Conservation (phyloP, 2,113 vertebrate genomes). For the Vulpes ferrilata region DNA sequence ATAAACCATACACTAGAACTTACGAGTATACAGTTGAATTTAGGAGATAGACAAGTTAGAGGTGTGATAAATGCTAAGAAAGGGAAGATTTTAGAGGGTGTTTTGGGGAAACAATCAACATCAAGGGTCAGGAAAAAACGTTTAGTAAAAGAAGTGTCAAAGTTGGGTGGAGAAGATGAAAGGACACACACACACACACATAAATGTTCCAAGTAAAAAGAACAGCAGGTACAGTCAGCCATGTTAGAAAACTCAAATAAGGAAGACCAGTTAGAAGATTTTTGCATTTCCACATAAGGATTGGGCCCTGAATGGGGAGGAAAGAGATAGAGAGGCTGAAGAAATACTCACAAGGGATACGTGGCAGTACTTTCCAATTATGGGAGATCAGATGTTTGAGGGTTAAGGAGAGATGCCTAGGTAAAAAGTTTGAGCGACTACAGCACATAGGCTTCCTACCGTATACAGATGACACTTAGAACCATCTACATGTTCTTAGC, state of each 20-base stretch:
- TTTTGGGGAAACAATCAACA: conserved; percentile 1
- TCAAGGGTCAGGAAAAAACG: neutral
- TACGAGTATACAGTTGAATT: neutral
- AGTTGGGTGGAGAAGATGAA: neutral
- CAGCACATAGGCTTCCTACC: neutral
- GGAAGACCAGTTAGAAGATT: neutral
- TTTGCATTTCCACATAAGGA: neutral
- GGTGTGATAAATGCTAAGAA: neutral
- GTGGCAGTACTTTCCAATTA: neutral
- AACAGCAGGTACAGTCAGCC: neutral
- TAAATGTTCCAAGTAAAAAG: conserved; percentile 17
- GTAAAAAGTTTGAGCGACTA: neutral
- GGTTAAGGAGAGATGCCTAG: neutral
- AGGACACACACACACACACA: neutral
- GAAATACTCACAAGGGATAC: neutral
- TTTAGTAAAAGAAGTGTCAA: neutral
- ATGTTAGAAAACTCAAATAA: conserved; percentile 28
- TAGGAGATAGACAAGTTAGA: neutral
- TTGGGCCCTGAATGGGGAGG: neutral
- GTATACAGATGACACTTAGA: neutral
- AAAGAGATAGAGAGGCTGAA: neutral
- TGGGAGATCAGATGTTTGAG: neutral
- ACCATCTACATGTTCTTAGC: neutral
- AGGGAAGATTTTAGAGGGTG: neutral
- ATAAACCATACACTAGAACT: neutral